Conservation (phyloP, 2,888 invertebrate species). For the Polia nebulosa region DNA sequence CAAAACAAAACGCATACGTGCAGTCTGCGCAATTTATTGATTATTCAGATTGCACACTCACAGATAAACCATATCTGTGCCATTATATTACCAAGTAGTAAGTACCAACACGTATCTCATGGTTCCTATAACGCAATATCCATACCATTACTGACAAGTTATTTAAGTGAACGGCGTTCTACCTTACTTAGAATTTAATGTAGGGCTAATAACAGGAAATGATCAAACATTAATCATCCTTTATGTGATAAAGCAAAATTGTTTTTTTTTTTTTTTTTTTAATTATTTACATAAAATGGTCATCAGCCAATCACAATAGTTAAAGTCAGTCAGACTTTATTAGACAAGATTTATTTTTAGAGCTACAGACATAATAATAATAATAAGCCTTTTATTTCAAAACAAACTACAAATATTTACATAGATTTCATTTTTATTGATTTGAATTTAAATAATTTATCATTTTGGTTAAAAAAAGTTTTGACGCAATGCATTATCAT, state of each 20-base stretch:
- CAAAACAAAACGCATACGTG: not conserved
- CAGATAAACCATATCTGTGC: slow-evolving; percentile 32
- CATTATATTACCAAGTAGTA: slow-evolving; percentile 6
- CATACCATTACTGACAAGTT: slow-evolving; percentile 44
- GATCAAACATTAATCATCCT: not conserved
- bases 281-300: too few species aligned
- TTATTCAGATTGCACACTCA: slow-evolving; percentile 32
- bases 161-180: slow-evolving; percentile 28
- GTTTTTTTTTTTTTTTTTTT: too few species aligned
- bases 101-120: slow-evolving; percentile 20
- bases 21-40: slow-evolving; percentile 27
- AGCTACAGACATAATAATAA: too few species aligned
- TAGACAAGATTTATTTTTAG: too few species aligned
- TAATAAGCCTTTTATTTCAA: too few species aligned
- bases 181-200: slow-evolving; percentile 24
- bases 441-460: too few species aligned
- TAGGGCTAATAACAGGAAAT: slow-evolving; percentile 38
- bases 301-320: too few species aligned
- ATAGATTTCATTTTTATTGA: too few species aligned
- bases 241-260: not conserved
- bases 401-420: too few species aligned
- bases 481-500: too few species aligned
- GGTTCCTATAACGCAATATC: slow-evolving; percentile 50
- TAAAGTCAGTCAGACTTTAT: too few species aligned
- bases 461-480: too few species aligned